These are phyloP conservation scores for Pollenia griseotomentosa DNA, from an alignment of 2,888 invertebrate genomes.

Conservation along the genomic window DNA sequence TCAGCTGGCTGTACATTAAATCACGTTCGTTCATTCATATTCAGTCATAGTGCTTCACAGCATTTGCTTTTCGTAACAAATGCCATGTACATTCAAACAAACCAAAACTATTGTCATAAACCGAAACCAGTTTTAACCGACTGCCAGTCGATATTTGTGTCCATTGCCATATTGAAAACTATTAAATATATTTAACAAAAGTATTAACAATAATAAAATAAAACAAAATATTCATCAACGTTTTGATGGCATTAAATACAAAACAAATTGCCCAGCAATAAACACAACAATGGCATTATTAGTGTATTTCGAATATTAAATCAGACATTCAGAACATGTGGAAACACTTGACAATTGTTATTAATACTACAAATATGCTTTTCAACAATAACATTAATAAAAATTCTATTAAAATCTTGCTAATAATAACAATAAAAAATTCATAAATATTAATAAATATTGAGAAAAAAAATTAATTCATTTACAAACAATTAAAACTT, in stretches of 20 bases:
- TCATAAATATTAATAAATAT: constrained; percentile 46
- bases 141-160: not conserved
- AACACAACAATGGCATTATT: constrained; percentile 49
- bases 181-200: constrained; percentile 30
- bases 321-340: constrained; percentile 57
- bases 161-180: constrained; percentile 19
- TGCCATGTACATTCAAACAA: not conserved
- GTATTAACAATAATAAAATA: constrained; percentile 26
- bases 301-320: constrained; percentile 32
- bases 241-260: constrained; percentile 46
- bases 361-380: constrained; percentile 36
- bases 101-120: constrained; percentile 1
- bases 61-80: constrained; percentile 18
- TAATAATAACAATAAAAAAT: constrained; percentile 46
- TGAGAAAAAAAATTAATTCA: constrained; percentile 11
- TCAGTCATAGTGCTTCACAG: not conserved
- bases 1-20: not conserved
- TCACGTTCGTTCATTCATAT: not conserved
- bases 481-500: constrained; percentile 1
- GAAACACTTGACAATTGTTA: constrained; percentile 60
- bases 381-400: constrained; percentile 47
- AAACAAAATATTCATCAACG: constrained; percentile 26
- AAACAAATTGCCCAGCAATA: constrained; percentile 42
- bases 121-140: not conserved
- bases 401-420: constrained; percentile 13